These are phyloP conservation scores for Panurus biarmicus DNA, from an alignment of 2,113 vertebrate genomes.

Conservation along the genomic window DNA sequence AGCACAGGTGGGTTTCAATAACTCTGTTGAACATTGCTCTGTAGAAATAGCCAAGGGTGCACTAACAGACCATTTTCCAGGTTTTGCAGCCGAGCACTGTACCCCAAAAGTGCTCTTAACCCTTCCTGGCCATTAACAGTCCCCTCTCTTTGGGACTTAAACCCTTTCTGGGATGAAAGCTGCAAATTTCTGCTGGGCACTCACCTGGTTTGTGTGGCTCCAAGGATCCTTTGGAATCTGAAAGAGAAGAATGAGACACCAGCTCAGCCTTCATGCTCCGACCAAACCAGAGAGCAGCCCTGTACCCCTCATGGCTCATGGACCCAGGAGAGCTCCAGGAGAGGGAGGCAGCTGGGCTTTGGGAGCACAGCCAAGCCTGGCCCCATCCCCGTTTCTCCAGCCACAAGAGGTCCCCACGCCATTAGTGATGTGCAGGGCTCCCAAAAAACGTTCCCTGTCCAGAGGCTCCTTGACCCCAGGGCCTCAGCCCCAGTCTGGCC, in stretches of 20 bases:
- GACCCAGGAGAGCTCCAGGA: background rate
- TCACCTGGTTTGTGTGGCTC: conserved; percentile 55
- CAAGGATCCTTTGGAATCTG: conserved; percentile 63
- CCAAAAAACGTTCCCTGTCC: background rate
- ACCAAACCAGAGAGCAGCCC: background rate
- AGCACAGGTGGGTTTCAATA: background rate
- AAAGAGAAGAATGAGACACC: background rate
- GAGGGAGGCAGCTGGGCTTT: background rate
- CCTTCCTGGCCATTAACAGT: background rate
- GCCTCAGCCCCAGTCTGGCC: background rate
- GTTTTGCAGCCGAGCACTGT: background rate
- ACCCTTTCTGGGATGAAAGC: background rate
- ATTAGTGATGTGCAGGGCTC: background rate
- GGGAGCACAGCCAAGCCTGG: background rate
- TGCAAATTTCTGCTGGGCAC: background rate
- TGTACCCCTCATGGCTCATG: accelerated
- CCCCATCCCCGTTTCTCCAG: background rate
- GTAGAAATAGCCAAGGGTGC: background rate
- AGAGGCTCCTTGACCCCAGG: background rate
- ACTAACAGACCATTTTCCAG: background rate
- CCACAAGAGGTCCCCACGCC: conserved; percentile 52
- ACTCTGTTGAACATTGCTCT: background rate
- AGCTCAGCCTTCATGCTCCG: background rate
- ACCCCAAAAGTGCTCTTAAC: background rate
- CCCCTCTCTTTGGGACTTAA: background rate